Percentiles rank a stretch among this genome's conserved stretches.
phyloP scores from a whole-genome alignment of 2,888 invertebrate species.

The Gryllus longicercus region DNA sequence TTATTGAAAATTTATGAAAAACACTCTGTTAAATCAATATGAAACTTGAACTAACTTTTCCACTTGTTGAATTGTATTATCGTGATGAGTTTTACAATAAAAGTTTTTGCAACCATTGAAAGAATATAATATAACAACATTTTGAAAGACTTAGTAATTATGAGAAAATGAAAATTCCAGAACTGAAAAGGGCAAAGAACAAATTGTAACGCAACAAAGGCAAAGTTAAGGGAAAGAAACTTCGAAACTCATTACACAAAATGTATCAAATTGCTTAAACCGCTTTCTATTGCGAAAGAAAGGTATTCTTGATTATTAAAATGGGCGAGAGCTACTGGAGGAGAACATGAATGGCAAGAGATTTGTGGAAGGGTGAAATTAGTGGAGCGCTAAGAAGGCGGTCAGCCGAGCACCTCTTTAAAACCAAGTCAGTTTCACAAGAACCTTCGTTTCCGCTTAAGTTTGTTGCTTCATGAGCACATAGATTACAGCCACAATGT shows the following conservation, averaged over 20 bases:
- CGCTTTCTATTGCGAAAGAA: neutral
- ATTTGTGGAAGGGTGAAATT: too few relatives aligned
- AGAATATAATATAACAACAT: neutral
- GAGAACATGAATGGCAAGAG: too few relatives aligned
- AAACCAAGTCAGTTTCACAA: too few relatives aligned
- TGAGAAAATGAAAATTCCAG: too few relatives aligned
- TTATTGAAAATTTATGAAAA: too few relatives aligned
- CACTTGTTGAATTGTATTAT: neutral
- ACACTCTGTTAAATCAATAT: neutral
- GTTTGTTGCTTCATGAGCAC: too few relatives aligned
- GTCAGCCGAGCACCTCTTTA: too few relatives aligned
- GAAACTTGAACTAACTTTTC: neutral
- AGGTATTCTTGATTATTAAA: neutral
- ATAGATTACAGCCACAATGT: too few relatives aligned
- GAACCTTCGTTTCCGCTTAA: too few relatives aligned
- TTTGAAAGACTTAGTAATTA: neutral
- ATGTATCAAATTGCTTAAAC: neutral
- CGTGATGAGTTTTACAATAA: neutral
- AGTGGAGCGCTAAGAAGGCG: too few relatives aligned
- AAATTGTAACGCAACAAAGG: neutral
- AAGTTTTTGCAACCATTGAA: neutral
- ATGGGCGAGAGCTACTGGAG: too few relatives aligned
- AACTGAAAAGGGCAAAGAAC: neutral
- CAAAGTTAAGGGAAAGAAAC: neutral
- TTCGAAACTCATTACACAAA: neutral